Percentiles rank a stretch among this genome's conserved stretches.
phyloP scores from a whole-genome alignment of 2,797 vertebrate species.

The Scyliorhinus canicula region DNA sequence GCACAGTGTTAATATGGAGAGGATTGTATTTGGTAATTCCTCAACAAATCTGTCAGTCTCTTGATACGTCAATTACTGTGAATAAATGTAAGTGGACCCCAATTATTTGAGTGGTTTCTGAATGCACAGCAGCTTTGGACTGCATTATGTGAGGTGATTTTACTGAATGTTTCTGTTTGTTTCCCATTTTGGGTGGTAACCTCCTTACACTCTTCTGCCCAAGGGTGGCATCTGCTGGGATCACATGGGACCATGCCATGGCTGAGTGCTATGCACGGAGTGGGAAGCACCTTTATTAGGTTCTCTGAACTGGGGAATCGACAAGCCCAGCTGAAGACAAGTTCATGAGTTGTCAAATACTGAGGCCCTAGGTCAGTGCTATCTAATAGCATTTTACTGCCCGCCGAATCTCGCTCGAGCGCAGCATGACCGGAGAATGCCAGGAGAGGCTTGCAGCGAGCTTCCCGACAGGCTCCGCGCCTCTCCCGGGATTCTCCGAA shows the following conservation, averaged over 20 bases:
- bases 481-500: too few species aligned
- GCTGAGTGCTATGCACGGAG: background rate
- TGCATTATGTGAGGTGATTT: background rate
- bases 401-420: too few species aligned
- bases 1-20: background rate
- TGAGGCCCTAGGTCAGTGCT: background rate
- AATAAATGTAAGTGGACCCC: background rate
- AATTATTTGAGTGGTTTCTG: background rate
- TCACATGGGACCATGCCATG: too few species aligned
- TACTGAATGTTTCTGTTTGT: background rate
- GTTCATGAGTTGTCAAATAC: background rate
- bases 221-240: too few species aligned
- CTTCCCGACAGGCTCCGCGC: too few species aligned
- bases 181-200: background rate
- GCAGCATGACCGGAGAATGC: too few species aligned
- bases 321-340: background rate
- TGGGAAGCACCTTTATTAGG: background rate
- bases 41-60: background rate
- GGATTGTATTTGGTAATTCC: background rate
- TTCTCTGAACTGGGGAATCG: background rate
- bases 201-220: background rate
- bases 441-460: too few species aligned
- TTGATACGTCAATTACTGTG: background rate
- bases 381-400: too few species aligned
- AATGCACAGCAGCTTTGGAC: background rate